These are phyloP conservation scores for Clinocottus analis DNA, from an alignment of 2,113 vertebrate species.

Conservation along the genomic window DNA sequence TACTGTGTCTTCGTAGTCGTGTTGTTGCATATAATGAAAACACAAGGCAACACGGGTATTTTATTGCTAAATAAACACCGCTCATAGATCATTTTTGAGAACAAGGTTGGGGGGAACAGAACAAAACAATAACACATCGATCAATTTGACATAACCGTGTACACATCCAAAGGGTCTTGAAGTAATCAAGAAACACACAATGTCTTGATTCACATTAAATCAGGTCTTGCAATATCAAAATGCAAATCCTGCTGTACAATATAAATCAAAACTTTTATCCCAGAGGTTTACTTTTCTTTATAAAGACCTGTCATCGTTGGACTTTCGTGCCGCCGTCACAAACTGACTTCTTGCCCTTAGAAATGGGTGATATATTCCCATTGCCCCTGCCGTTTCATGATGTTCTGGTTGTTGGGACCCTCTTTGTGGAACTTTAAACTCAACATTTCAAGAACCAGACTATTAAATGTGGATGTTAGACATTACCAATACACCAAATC, in stretches of 20 bases:
- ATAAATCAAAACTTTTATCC: conserved; percentile 31
- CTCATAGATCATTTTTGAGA: conserved; percentile 53
- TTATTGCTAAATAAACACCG: conserved; percentile 37
- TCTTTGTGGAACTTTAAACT: conserved; percentile 8
- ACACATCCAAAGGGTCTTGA: conserved; percentile 65
- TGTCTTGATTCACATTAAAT: conserved; percentile 52
- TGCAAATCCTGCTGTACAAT: conserved; percentile 24
- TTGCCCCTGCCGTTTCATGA: conserved; percentile 30
- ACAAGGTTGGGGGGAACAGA: conserved; percentile 18
- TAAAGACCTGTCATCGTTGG: conserved; percentile 51
- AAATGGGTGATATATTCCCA: conserved; percentile 46
- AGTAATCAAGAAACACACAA: conserved; percentile 62
- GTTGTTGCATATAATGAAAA: neutral
- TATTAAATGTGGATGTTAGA: conserved; percentile 34
- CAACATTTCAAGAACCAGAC: conserved; percentile 22
- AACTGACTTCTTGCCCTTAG: conserved; percentile 46
- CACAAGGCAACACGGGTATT: neutral
- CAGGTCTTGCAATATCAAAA: conserved; percentile 29
- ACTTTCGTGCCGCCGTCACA: conserved; percentile 36
- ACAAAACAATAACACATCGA: conserved; percentile 61
- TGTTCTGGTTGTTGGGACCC: conserved; percentile 17
- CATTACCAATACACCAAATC: conserved; percentile 35
- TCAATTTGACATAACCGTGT: conserved; percentile 63
- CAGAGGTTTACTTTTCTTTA: conserved; percentile 45
- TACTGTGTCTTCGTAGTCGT: neutral